Evolutionary conservation across 2,797 vertebrate genomes (phyloP).

Genomic region (Parambassis ranga): DNA sequence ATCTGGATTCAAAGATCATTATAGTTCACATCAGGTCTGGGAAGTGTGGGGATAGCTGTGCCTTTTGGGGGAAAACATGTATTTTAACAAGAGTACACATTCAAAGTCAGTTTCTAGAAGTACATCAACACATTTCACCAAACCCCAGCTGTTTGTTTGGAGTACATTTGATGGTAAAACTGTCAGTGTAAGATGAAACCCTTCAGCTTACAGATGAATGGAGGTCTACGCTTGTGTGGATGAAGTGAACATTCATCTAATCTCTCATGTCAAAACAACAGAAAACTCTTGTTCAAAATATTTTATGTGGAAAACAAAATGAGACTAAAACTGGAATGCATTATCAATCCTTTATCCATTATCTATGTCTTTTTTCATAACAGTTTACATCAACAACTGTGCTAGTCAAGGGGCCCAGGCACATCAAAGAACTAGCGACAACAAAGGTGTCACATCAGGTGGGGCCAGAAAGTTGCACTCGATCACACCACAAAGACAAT

Average conservation of each 20-base stretch:
- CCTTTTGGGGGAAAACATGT: constrained; percentile 30
- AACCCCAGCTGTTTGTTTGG: not conserved
- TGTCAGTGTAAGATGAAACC: not conserved
- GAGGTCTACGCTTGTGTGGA: not conserved
- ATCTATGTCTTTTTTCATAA: too few relatives aligned
- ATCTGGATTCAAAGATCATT: constrained; percentile 55
- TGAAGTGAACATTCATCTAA: not conserved
- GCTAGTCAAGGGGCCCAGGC: too few relatives aligned
- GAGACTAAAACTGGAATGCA: not conserved
- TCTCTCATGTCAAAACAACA: not conserved
- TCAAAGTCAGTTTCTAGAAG: not conserved
- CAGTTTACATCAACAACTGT: too few relatives aligned
- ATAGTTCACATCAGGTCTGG: constrained; percentile 31
- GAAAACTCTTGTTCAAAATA: not conserved
- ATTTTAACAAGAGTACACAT: constrained; percentile 27
- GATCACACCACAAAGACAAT: too few relatives aligned
- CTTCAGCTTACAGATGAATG: not conserved
- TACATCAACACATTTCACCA: not conserved
- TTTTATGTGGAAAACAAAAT: not conserved
- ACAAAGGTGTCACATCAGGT: too few relatives aligned
- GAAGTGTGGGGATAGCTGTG: constrained; percentile 12
- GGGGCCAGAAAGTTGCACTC: too few relatives aligned
- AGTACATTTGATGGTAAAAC: not conserved
- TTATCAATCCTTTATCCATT: too few relatives aligned
- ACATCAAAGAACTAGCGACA: too few relatives aligned